Evolutionary conservation across 2,797 vertebrate genomes (phyloP).

Genomic region (Taenioides sp.): DNA sequence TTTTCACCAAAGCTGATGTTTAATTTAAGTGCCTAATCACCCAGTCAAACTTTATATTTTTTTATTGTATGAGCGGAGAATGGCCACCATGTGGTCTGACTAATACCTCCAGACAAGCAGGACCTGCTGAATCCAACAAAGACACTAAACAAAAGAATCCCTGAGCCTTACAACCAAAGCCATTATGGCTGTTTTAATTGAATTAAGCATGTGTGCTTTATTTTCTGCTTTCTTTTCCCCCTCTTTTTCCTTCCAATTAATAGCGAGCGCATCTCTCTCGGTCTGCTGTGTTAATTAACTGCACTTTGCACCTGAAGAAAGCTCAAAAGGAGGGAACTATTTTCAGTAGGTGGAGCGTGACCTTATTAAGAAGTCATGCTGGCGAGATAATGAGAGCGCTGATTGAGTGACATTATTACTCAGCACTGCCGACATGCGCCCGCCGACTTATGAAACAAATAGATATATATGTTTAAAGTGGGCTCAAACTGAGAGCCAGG

Average conservation of each 20-base stretch:
- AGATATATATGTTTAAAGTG: conserved; percentile 35
- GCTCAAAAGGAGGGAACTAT: conserved; percentile 83
- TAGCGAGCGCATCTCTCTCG: conserved; percentile 72
- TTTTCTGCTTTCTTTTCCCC: conserved; percentile 66
- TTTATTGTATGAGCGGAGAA: conserved; percentile 43
- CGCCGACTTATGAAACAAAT: conserved; percentile 61
- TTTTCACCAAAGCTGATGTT: conserved; percentile 10
- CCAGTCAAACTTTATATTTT: conserved; percentile 49
- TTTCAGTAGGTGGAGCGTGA: conserved; percentile 84
- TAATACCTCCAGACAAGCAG: conserved; percentile 55
- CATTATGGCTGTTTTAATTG: conserved; percentile 80
- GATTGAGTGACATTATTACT: conserved; percentile 83
- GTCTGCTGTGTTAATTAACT: conserved; percentile 83
- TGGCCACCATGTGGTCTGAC: conserved; percentile 46
- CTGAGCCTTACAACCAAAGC: conserved; percentile 69
- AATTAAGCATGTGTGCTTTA: conserved; percentile 79
- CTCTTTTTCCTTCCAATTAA: conserved; percentile 73
- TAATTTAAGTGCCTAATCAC: conserved; percentile 27
- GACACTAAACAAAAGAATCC: conserved; percentile 73
- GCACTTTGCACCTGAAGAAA: conserved; percentile 85
- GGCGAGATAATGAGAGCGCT: conserved; percentile 82
- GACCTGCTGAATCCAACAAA: conserved; percentile 73
- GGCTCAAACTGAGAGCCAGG: conserved; percentile 23
- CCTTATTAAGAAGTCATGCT: conserved; percentile 83
- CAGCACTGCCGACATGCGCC: conserved; percentile 61